Percentiles rank a stretch among this genome's conserved stretches.
Conservation (phyloP, 1,140 invertebrate species). For the Zaprionus nigranus region DNA sequence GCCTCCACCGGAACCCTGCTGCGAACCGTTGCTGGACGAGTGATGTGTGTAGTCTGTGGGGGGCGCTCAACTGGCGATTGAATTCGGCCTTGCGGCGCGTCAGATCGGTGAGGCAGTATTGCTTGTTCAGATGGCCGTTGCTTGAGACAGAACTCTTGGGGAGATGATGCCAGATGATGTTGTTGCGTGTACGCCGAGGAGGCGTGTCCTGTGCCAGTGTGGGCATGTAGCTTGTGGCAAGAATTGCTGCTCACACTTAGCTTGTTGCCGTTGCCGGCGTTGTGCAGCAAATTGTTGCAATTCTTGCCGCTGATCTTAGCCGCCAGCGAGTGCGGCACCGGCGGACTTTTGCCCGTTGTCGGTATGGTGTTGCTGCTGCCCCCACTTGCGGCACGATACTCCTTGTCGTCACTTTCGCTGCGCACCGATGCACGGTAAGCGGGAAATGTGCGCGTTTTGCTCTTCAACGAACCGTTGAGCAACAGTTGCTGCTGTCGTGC, state of each 20-base stretch:
- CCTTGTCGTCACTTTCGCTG: constrained; percentile 74
- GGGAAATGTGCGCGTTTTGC: constrained; percentile 70
- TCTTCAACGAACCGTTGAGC: constrained; percentile 75
- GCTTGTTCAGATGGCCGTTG: constrained; percentile 82
- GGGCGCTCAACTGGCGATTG: constrained; percentile 83
- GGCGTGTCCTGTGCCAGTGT: constrained; percentile 30
- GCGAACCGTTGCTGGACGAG: constrained; percentile 74
- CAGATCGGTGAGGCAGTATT: constrained; percentile 77
- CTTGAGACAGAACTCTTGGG: constrained; percentile 81
- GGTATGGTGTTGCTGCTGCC: constrained; percentile 70
- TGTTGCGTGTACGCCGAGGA: constrained; percentile 27
- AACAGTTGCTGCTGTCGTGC: constrained; percentile 73
- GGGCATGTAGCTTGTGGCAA: constrained; percentile 79
- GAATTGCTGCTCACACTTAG: constrained; percentile 81
- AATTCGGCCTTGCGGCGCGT: constrained; percentile 83
- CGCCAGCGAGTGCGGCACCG: constrained; percentile 79
- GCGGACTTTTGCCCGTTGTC: constrained; percentile 73
- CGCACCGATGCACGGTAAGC: constrained; percentile 71
- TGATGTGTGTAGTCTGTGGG: constrained; percentile 79
- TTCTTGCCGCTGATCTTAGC: constrained; percentile 81
- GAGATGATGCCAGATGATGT: constrained; percentile 66
- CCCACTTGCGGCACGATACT: constrained; percentile 28
- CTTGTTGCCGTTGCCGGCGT: constrained; percentile 58
- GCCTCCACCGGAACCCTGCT: constrained; percentile 68
- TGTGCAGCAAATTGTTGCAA: constrained; percentile 70